These are phyloP conservation scores for Brachycybe producta DNA, from an alignment of 2,888 invertebrate genomes.

Conservation along the genomic window DNA sequence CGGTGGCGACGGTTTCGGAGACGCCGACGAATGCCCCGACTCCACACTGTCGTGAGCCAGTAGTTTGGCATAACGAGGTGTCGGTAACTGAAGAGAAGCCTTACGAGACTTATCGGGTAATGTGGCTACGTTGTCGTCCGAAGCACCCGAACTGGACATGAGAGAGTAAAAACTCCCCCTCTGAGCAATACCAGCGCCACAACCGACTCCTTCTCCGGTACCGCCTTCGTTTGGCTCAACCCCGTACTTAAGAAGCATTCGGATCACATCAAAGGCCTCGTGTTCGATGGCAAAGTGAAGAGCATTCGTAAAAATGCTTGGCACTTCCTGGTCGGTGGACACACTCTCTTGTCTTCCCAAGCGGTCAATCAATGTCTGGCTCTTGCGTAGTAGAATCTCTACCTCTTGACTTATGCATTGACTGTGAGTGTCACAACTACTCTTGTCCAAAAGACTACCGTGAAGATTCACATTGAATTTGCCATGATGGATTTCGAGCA, in stretches of 20 bases:
- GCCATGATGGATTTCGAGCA: constrained; percentile 41
- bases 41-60: constrained; percentile 26
- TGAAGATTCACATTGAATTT: constrained; percentile 37
- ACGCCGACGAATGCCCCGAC: constrained; percentile 23
- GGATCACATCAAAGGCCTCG: constrained; percentile 42
- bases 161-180: constrained; percentile 20
- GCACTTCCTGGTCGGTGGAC: constrained; percentile 31
- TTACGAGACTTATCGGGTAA: constrained; percentile 10
- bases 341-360: constrained; percentile 29
- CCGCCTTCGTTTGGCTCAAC: constrained; percentile 45
- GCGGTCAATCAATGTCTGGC: constrained; percentile 33
- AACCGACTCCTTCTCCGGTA: constrained; percentile 27
- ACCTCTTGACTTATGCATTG: constrained; percentile 29
- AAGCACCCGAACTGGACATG: constrained; percentile 10
- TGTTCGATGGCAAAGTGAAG: constrained; percentile 46
- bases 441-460: constrained; percentile 32
- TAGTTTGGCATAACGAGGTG: constrained; percentile 21
- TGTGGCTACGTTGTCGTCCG: constrained; percentile 5
- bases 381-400: constrained; percentile 32
- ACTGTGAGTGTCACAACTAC: constrained; percentile 30
- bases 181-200: constrained; percentile 25
- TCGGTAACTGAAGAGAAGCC: constrained; percentile 19
- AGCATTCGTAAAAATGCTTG: constrained; percentile 41
- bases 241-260: constrained; percentile 41
- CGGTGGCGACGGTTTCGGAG: constrained; percentile 7